These are phyloP conservation scores for Spilarctia lutea DNA, from an alignment of 2,888 invertebrate species.

Conservation along the genomic window DNA sequence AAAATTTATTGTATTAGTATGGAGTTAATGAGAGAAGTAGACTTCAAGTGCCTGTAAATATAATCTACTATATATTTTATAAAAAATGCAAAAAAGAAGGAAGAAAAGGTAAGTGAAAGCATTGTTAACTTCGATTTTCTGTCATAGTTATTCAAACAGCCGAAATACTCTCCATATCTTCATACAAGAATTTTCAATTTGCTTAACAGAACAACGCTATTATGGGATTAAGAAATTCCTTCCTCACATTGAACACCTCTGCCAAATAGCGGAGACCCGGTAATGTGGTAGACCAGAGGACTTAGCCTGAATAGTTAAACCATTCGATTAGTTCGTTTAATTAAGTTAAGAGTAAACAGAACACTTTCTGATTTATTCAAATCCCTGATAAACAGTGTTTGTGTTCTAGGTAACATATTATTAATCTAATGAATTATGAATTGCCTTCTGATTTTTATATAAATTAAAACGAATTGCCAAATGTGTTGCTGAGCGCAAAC, in stretches of 20 bases:
- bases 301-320: not conserved
- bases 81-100: not conserved
- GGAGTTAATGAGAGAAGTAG: too few relatives aligned
- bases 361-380: not conserved
- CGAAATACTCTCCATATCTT: not conserved
- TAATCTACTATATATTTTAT: not conserved
- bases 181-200: not conserved
- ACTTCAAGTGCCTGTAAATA: not conserved
- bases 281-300: not conserved
- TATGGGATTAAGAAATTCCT: not conserved
- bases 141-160: not conserved
- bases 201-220: not conserved
- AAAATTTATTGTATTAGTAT: too few relatives aligned
- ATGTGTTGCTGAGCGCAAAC: too few relatives aligned
- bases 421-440: not conserved
- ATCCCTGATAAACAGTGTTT: not conserved
- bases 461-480: not conserved
- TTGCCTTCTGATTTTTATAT: not conserved
- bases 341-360: not conserved
- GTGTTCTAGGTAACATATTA: not conserved
- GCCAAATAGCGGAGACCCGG: not conserved
- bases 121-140: too few relatives aligned
- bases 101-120: too few relatives aligned
- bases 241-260: not conserved
- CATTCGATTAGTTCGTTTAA: not conserved